Percentiles rank a stretch among this genome's conserved stretches.
phyloP scores from a whole-genome alignment of 2,113 vertebrate species.

The Boulengeromyrus knoepffleri region DNA sequence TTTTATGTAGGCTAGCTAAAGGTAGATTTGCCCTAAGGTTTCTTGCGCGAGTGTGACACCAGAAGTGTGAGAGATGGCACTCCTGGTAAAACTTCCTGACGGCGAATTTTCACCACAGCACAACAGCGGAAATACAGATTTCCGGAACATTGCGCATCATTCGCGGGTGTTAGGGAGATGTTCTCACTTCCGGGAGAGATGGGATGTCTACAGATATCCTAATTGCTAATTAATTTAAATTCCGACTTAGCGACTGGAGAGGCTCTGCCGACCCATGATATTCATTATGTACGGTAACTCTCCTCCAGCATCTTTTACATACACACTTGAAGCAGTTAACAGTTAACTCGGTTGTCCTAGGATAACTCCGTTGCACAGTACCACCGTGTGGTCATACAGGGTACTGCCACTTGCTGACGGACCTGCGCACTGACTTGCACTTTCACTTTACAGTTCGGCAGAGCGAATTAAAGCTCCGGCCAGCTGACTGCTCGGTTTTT shows the following conservation, averaged over 20 bases:
- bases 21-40: no score
- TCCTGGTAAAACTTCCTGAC: no score
- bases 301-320: neutral
- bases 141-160: no score
- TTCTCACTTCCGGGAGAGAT: no score
- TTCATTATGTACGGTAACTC: neutral
- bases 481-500: neutral
- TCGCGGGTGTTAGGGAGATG: no score
- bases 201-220: neutral
- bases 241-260: neutral
- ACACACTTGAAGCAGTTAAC: neutral
- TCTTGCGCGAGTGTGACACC: no score
- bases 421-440: neutral
- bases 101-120: no score
- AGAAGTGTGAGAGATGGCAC: no score
- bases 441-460: neutral
- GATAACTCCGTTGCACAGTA: neutral
- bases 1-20: no score
- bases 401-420: constrained; percentile 16
- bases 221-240: neutral
- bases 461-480: neutral
- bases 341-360: neutral
- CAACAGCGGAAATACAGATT: no score
- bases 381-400: constrained; percentile 24
- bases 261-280: neutral